Base-by-base conservation (phyloP, 2,797 vertebrate species). In the Bradypodion ventrale region DNA sequence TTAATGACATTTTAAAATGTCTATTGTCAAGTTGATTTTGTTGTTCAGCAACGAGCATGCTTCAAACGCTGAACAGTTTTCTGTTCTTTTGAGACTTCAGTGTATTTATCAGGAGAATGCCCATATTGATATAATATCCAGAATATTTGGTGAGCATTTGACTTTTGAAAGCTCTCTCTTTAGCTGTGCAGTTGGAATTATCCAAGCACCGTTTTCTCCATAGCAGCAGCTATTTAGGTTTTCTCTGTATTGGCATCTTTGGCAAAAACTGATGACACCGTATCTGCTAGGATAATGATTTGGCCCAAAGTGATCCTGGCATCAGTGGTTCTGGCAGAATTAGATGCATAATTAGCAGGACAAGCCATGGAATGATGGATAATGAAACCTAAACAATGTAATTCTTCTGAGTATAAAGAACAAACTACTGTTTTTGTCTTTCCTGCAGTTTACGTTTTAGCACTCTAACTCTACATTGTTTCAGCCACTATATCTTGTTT, bases 1-100 rank as follows among this genome's bases (percentile, higher is more conserved):
- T 92, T 92, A 85, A 89, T 92, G 82, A 84, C 93, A 74, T 87
- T 94, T 94, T 93, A 91, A 84, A 89, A 49, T 88, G 92, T 89
- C 89, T 90, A 77, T 76, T 87, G 83, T 92, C 88, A 63, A 84
- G 42, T 85, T 92, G 87, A 91, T 89, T 90, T 92, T 90, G 80
- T 84, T 16, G 78, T 91, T 89, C 90, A 85, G 90, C 75, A 85
- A 78, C 89, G 79, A 89, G 87, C 74, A 79, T 68, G 75, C 87
- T 44, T 63, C 44, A 86, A 88, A 85, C 84, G 88, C 89, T 13
- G 29, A 74, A 68, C 35, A 78, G 37, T 56, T 25, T 23, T 92
- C 91, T 83, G 76, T 75, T 75, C 82, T 78, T 79, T 35, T 21
- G 44, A 40, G 74, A 77, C 52, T 63, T 76, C 32, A 40, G 42